Evolutionary conservation across 2,113 vertebrate species (phyloP).

Genomic region (Scolopax mira): DNA sequence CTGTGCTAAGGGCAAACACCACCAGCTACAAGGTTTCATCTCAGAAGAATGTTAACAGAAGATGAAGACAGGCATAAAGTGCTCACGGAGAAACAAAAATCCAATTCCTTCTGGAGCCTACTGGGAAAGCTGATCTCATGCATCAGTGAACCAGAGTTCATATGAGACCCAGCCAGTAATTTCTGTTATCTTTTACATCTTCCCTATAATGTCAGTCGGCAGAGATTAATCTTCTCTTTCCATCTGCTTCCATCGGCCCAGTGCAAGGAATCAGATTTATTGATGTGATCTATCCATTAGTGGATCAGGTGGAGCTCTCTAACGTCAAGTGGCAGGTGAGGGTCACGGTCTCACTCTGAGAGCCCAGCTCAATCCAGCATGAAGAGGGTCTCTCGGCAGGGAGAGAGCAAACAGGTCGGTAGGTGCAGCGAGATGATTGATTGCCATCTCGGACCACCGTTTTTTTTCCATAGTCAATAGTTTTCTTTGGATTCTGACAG

Average conservation of each 20-base stretch:
- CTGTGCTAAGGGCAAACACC: slow-evolving; percentile 32
- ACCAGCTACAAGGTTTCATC: slow-evolving; percentile 55
- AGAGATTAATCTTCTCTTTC: slow-evolving; percentile 49
- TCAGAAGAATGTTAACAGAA: slow-evolving; percentile 41
- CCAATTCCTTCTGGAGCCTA: slow-evolving; percentile 22
- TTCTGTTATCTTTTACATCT: slow-evolving; percentile 63
- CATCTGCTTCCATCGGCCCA: slow-evolving; percentile 31
- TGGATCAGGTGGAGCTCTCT: not conserved
- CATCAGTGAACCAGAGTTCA: slow-evolving; percentile 36
- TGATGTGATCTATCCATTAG: slow-evolving; percentile 53
- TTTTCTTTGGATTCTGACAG: not conserved
- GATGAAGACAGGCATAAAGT: slow-evolving; percentile 52
- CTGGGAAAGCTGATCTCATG: slow-evolving; percentile 56
- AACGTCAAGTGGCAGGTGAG: slow-evolving; percentile 11
- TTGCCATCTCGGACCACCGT: fast-evolving
- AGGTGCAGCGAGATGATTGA: not conserved
- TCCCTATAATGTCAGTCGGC: not conserved
- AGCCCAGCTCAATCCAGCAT: not conserved
- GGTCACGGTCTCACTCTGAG: not conserved
- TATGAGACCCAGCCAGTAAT: slow-evolving; percentile 41
- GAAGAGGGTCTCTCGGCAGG: not conserved
- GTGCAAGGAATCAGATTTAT: slow-evolving; percentile 26
- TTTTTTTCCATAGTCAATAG: not conserved
- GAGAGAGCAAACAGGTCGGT: not conserved
- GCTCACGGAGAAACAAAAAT: slow-evolving; percentile 43